Percentiles rank a stretch among this genome's conserved stretches.
Conservation (phyloP, 2,888 invertebrate species). For the Cryptocheilus praepositus region DNA sequence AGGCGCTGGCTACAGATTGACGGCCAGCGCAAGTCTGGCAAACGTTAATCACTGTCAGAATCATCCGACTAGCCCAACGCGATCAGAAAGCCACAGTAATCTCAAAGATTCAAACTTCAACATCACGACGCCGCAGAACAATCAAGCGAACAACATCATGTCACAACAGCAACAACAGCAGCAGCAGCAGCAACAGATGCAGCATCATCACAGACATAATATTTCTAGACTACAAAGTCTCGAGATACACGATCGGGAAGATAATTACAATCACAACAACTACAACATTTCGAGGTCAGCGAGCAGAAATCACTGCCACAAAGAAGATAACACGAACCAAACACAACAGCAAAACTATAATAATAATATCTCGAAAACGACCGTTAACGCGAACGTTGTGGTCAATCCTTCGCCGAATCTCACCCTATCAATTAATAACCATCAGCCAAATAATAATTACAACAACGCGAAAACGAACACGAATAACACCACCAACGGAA, state of each 20-base stretch:
- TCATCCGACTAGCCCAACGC: conserved; percentile 68
- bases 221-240: conserved; percentile 66
- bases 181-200: conserved; percentile 58
- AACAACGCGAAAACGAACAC: conserved; percentile 66
- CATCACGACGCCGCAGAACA: conserved; percentile 58
- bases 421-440: conserved; percentile 66
- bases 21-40: conserved; percentile 71
- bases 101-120: conserved; percentile 73
- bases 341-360: conserved; percentile 71
- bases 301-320: conserved; percentile 69
- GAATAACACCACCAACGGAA: conserved; percentile 77
- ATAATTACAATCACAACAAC: conserved; percentile 71
- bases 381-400: conserved; percentile 69
- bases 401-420: conserved; percentile 65
- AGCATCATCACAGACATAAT: conserved; percentile 63
- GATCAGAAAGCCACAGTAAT: conserved; percentile 72
- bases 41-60: conserved; percentile 72
- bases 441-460: conserved; percentile 69
- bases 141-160: conserved; percentile 44
- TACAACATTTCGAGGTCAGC: conserved; percentile 68
- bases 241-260: conserved; percentile 68
- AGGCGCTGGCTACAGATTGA: conserved; percentile 63
- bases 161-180: conserved; percentile 52
- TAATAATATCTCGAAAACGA: conserved; percentile 71
- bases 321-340: conserved; percentile 71